phyloP scores from a whole-genome alignment of 2,797 vertebrate genomes.

The Acipenser ruthenus region DNA sequence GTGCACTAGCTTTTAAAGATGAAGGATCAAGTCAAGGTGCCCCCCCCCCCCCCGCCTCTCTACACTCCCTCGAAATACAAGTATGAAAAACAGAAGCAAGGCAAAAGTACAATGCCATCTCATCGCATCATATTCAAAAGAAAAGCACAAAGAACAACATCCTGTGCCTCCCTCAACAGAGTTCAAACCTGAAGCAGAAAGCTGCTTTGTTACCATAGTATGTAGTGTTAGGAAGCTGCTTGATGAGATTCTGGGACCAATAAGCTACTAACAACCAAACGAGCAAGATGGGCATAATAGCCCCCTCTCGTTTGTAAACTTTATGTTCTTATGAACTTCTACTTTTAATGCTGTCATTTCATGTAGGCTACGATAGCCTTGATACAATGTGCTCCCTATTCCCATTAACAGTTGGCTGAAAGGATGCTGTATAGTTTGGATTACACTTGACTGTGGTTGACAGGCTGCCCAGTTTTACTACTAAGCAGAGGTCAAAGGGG shows the following conservation, averaged over 20 bases:
- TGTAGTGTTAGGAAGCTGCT: too few relatives aligned
- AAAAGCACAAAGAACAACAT: slow-evolving; percentile 24
- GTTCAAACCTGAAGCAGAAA: slow-evolving; percentile 65
- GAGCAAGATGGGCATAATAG: too few relatives aligned
- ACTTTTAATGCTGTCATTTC: slow-evolving; percentile 82
- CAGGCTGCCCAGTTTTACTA: slow-evolving; percentile 72
- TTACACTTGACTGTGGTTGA: slow-evolving; percentile 81
- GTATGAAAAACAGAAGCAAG: slow-evolving; percentile 55
- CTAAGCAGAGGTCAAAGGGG: slow-evolving; percentile 49
- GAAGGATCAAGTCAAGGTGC: slow-evolving; percentile 72
- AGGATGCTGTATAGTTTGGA: slow-evolving; percentile 80
- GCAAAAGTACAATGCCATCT: slow-evolving; percentile 62
- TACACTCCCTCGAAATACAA: slow-evolving; percentile 53
- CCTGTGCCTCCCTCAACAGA: slow-evolving; percentile 35
- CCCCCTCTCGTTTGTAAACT: too few relatives aligned
- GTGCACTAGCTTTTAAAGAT: slow-evolving; percentile 78
- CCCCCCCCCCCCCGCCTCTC: slow-evolving; percentile 31
- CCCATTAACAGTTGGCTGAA: slow-evolving; percentile 79
- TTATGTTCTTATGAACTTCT: too few relatives aligned
- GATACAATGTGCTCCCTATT: slow-evolving; percentile 78
- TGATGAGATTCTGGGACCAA: too few relatives aligned
- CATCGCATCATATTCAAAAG: slow-evolving; percentile 69
- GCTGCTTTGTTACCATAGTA: slow-evolving; percentile 78
- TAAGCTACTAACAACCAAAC: too few relatives aligned
- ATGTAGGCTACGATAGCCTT: slow-evolving; percentile 80